Percentiles rank a stretch among this genome's conserved stretches.
These are phyloP conservation scores for Epinephelus lanceolatus DNA, from an alignment of 2,113 vertebrate species.

Conservation along the genomic window DNA sequence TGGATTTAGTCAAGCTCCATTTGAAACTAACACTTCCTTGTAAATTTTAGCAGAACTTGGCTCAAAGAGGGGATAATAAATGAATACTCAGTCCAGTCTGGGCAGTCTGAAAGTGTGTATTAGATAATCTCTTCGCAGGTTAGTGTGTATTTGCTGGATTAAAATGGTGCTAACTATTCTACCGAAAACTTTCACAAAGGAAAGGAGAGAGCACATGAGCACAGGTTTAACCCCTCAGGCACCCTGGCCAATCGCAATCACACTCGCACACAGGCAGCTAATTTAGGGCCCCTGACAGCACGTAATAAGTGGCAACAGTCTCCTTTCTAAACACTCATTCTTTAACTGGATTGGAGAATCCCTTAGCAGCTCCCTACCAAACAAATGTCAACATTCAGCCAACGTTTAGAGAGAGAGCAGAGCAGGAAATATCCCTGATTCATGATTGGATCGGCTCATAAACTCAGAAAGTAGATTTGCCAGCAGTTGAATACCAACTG, in stretches of 20 bases:
- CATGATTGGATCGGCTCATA: conserved; percentile 55
- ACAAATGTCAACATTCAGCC: conserved; percentile 31
- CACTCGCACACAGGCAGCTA: conserved; percentile 16
- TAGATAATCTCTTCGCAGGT: conserved; percentile 13
- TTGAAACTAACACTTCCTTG: conserved; percentile 26
- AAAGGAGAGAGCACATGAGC: background rate
- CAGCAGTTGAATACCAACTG: conserved; percentile 30
- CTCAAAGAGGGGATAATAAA: background rate
- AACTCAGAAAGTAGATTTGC: conserved; percentile 51
- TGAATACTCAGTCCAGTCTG: background rate
- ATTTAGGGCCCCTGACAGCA: conserved; percentile 35
- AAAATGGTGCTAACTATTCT: background rate
- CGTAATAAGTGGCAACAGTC: conserved; percentile 31
- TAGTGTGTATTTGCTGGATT: conserved; percentile 8
- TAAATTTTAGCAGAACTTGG: conserved; percentile 26
- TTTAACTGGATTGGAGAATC: conserved; percentile 35
- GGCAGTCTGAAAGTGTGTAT: background rate
- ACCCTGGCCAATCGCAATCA: conserved; percentile 29
- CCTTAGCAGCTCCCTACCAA: conserved; percentile 16
- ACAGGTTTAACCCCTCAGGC: conserved; percentile 45
- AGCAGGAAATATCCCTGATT: conserved; percentile 74
- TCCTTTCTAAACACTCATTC: conserved; percentile 41
- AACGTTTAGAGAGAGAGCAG: conserved; percentile 41
- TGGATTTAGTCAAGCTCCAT: background rate
- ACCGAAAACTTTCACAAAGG: background rate